Percentiles rank a stretch among this genome's conserved stretches.
These are phyloP conservation scores for Engystomops pustulosus DNA, from an alignment of 2,113 vertebrate genomes.

Conservation along the genomic window DNA sequence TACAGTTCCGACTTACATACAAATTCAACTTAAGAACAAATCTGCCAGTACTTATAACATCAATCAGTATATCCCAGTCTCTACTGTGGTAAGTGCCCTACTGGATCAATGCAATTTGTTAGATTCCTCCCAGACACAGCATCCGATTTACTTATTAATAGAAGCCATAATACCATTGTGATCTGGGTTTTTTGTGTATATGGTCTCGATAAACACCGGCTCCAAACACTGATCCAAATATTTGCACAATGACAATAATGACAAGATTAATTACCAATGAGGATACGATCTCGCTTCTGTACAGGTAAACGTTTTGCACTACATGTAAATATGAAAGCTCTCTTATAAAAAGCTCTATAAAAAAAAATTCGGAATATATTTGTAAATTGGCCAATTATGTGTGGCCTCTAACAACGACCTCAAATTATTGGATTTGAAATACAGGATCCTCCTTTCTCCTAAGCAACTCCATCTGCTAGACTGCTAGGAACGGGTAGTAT, in stretches of 20 bases:
- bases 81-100: no score
- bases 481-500: constrained; percentile 55
- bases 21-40: no score
- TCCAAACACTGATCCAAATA: neutral
- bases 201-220: neutral
- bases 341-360: neutral
- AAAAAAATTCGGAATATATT: neutral
- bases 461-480: constrained; percentile 60
- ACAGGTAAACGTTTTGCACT: neutral
- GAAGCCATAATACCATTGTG: no score
- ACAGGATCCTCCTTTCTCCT: constrained; percentile 49
- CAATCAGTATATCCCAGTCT: no score
- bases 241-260: neutral
- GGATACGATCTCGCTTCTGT: neutral
- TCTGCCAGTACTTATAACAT: no score
- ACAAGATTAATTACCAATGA: neutral
- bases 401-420: constrained; percentile 37
- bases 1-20: no score
- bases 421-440: constrained; percentile 56
- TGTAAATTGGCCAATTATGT: constrained; percentile 42
- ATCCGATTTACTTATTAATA: no score
- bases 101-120: no score
- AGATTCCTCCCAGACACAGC: no score
- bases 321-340: neutral
- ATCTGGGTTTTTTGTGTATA: no score